Base-by-base conservation (phyloP, 2,888 invertebrate species). In the Pterostichus madidus region DNA sequence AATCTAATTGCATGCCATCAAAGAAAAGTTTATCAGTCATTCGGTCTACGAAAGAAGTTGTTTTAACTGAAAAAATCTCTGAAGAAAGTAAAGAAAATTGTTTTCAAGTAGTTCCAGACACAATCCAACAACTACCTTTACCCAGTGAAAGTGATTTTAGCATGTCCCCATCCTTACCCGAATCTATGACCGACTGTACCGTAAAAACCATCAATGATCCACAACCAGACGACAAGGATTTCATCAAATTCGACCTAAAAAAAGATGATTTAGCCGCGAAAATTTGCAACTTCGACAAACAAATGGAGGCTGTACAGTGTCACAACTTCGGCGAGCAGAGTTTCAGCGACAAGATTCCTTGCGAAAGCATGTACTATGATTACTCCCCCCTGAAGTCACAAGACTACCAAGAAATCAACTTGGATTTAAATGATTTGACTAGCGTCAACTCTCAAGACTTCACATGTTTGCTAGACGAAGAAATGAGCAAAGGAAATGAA, bases 381-480 rank as follows among this genome's bases (percentile, higher is more conserved):
- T 90, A 90, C 84, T 86, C 88, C 2, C 84, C 88, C 2, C 84
- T 89, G 64, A 88, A 88, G 85, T 56, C 82, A 7, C 87, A 86
- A 39, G 90, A 89, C 53, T 90, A 90, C 84, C 88, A 88, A 39
- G 90, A 90, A 49, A 84, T 90, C 15, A 89, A 89, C 83, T 87
- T 90, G 52, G 89, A 90, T 83, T 87, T 90, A 32, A 87, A 87
- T 56, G 89, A 89, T 84, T 86, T 90, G 73, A 89, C 87, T 83
- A 89, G 87, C 83, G 90, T 90, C 6, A 89, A 89, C 84, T 87
- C 90, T n/a, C 89, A 91, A 82, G 92, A 92, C 84, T 90, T 92
- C 79, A 90, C 91, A 5, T 91, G 91, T 85, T 88, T 92, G 84
- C 86, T 92, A 52, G 91, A 92, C 84, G 91, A 91, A 84, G 92